Conservation (phyloP, 2,797 vertebrate species). For the Gymnothorax javanicus region DNA sequence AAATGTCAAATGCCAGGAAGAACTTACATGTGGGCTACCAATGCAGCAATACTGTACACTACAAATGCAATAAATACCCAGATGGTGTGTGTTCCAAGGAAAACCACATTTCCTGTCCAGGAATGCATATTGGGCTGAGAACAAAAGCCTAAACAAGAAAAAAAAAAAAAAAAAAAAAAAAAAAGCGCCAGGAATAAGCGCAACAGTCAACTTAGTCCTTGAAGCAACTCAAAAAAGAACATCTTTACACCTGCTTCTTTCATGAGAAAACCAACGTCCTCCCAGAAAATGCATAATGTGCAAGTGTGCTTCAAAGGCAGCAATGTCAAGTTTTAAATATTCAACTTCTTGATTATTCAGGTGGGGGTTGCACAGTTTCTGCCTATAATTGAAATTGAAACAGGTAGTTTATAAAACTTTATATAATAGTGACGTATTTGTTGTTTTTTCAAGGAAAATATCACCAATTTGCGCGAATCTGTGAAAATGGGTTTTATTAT, state of each 20-base stretch:
- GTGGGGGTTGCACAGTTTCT: slow-evolving; percentile 2
- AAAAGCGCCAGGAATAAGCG: background rate
- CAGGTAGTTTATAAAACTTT: background rate
- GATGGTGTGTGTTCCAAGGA: background rate
- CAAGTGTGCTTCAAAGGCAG: background rate
- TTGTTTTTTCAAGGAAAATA: background rate
- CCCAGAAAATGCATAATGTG: background rate
- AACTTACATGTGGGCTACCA: slow-evolving; percentile 49
- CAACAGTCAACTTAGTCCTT: background rate
- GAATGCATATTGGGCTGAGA: background rate
- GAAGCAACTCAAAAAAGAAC: background rate
- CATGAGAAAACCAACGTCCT: slow-evolving; percentile 4
- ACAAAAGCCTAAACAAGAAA: background rate
- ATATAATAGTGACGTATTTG: background rate
- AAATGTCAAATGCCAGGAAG: slow-evolving; percentile 44
- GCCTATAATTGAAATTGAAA: background rate
- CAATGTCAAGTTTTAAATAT: background rate
- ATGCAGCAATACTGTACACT: background rate
- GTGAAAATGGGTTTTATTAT: too few species aligned
- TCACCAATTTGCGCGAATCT: background rate
- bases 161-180: background rate
- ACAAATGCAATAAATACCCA: slow-evolving; percentile 13
- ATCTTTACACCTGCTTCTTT: slow-evolving; percentile 14
- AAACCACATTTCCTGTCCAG: slow-evolving; percentile 5
- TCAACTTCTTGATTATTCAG: background rate